A percentile compares a stretch with the other conserved stretches of the same genome.
These are phyloP conservation scores for Steatocranus sp. DNA, from an alignment of 2,797 vertebrate species.

Conservation along the genomic window DNA sequence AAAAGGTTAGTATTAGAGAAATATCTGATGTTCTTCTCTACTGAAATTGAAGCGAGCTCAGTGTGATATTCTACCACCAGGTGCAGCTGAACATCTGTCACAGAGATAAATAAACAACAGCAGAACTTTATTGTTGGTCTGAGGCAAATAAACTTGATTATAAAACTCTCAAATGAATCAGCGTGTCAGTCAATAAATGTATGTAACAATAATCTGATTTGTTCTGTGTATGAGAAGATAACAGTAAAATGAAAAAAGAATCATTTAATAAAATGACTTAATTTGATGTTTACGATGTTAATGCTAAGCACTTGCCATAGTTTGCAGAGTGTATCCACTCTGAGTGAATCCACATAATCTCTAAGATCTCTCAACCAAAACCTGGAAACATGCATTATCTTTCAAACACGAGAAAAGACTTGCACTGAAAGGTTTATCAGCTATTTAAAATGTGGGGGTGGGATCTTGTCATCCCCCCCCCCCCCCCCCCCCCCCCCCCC, in stretches of 20 bases:
- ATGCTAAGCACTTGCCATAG: not conserved
- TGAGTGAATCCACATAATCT: not conserved
- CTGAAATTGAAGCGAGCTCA: not conserved
- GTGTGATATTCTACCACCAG: not conserved
- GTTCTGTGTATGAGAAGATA: not conserved
- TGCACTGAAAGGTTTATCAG: not conserved
- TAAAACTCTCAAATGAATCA: constrained; percentile 6
- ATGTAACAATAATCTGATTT: not conserved
- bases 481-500: no score
- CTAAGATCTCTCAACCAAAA: not conserved
- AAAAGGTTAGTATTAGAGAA: not conserved
- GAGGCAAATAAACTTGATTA: constrained; percentile 42
- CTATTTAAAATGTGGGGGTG: not conserved
- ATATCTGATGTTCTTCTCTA: constrained; percentile 5
- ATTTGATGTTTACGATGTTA: not conserved
- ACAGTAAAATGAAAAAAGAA: not conserved
- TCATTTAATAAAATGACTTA: not conserved
- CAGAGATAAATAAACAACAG: constrained; percentile 21
- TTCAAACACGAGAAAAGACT: not conserved
- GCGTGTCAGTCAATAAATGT: not conserved
- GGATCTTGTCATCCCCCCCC: not conserved
- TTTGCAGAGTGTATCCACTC: not conserved
- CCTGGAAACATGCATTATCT: not conserved
- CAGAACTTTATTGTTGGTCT: constrained; percentile 44
- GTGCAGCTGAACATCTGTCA: constrained; percentile 35